These are phyloP conservation scores for Pseudeuparius sepicola DNA, from an alignment of 2,888 invertebrate species.

Conservation along the genomic window DNA sequence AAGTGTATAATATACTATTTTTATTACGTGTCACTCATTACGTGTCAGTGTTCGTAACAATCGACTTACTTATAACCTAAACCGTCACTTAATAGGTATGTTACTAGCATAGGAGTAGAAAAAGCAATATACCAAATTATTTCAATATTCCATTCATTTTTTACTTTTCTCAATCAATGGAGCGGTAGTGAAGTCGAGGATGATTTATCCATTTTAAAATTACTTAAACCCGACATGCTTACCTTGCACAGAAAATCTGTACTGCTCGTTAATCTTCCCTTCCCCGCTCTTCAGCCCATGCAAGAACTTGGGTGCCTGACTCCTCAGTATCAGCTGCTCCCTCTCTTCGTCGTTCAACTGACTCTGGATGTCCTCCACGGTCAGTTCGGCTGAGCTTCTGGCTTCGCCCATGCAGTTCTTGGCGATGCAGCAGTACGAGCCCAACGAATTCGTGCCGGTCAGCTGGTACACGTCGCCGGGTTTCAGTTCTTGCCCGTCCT, in stretches of 20 bases:
- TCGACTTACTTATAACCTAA: no score
- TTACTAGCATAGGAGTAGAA: no score
- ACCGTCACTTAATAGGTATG: no score
- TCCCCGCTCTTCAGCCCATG: constrained; percentile 74
- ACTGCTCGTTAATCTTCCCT: constrained; percentile 72
- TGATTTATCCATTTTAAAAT: no score
- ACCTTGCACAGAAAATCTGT: constrained; percentile 74
- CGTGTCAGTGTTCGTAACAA: no score
- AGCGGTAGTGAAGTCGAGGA: no score
- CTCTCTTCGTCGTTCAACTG: constrained; percentile 81
- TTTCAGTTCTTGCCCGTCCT: constrained; percentile 83
- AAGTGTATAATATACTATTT: no score
- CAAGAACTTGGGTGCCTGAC: constrained; percentile 76
- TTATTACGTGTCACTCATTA: no score
- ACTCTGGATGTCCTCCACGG: constrained; percentile 83
- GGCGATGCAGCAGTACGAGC: constrained; percentile 83
- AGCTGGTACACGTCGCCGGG: constrained; percentile 89
- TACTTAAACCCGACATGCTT: no score
- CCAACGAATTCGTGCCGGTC: constrained; percentile 80
- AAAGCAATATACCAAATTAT: no score
- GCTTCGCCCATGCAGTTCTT: constrained; percentile 86
- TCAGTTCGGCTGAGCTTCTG: constrained; percentile 75
- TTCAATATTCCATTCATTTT: no score
- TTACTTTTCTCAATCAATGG: no score
- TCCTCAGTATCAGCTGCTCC: constrained; percentile 59